phyloP scores from a whole-genome alignment of 2,113 vertebrate genomes.

The Alces alces region DNA sequence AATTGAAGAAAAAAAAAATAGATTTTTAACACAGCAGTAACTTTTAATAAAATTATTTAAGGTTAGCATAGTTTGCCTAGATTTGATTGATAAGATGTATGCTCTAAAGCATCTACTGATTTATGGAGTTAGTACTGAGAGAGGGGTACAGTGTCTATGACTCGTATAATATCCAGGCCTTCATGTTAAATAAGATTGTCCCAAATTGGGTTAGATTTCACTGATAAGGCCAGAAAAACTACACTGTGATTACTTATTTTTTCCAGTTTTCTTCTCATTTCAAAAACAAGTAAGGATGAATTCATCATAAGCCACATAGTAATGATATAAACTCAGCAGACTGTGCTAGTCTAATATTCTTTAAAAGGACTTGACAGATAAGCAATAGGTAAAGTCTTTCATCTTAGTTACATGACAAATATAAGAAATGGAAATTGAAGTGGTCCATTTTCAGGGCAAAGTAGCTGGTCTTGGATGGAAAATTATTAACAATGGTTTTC shows the following conservation, averaged over 20 bases:
- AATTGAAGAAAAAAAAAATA: background rate
- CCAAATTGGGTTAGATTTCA: background rate
- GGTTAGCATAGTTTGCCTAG: background rate
- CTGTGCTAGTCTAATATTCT: constrained; percentile 9
- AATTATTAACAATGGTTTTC: background rate
- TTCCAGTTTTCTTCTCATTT: background rate
- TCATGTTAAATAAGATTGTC: background rate
- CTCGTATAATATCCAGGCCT: background rate
- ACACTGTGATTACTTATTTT: background rate
- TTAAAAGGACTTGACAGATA: background rate
- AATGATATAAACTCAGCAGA: constrained; percentile 26
- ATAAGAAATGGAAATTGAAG: background rate
- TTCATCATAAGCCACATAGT: background rate
- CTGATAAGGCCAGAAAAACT: background rate
- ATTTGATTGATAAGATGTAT: background rate
- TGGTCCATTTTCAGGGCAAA: background rate
- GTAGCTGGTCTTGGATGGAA: background rate
- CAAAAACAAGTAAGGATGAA: constrained; percentile 13
- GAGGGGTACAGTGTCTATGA: background rate
- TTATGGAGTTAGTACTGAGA: background rate
- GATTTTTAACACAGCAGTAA: constrained; percentile 3
- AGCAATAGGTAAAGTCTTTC: background rate
- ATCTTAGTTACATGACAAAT: background rate
- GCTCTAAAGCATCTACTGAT: background rate
- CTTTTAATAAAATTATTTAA: constrained; percentile 39